phyloP scores from a whole-genome alignment of 2,113 vertebrate genomes.

The Apodemus sylvaticus region DNA sequence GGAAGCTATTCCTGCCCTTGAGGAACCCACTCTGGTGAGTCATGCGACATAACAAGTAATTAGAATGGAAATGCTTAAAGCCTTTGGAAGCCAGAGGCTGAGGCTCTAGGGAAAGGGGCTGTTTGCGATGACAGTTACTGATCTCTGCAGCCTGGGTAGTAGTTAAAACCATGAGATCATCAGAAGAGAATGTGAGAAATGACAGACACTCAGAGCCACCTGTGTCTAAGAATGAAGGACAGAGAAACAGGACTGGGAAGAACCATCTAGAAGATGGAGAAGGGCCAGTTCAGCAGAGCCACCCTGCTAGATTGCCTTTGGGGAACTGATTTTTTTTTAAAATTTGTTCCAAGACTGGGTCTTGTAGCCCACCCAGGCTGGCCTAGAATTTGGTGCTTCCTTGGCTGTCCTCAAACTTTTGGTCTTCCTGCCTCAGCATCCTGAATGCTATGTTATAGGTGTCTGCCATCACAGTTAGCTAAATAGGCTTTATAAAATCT shows the following conservation, averaged over 20 bases:
- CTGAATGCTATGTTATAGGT: neutral
- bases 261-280: neutral
- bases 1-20: conserved; percentile 50
- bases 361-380: neutral
- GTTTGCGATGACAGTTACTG: neutral
- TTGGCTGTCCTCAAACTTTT: neutral
- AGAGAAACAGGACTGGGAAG: neutral
- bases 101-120: neutral
- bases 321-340: neutral
- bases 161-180: conserved; percentile 50
- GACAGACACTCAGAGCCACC: neutral
- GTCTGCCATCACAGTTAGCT: neutral
- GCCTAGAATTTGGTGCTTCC: neutral
- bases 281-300: neutral
- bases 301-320: neutral
- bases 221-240: neutral
- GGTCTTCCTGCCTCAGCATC: neutral
- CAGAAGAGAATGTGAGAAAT: conserved; percentile 39
- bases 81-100: neutral
- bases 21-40: conserved; percentile 59
- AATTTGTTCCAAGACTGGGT: neutral
- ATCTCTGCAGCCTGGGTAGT: neutral
- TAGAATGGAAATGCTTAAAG: conserved; percentile 53
- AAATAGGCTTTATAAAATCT: neutral
- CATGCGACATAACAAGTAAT: conserved; percentile 50